Conservation (phyloP, 2,888 invertebrate genomes). For the Salpingus planirostris region DNA sequence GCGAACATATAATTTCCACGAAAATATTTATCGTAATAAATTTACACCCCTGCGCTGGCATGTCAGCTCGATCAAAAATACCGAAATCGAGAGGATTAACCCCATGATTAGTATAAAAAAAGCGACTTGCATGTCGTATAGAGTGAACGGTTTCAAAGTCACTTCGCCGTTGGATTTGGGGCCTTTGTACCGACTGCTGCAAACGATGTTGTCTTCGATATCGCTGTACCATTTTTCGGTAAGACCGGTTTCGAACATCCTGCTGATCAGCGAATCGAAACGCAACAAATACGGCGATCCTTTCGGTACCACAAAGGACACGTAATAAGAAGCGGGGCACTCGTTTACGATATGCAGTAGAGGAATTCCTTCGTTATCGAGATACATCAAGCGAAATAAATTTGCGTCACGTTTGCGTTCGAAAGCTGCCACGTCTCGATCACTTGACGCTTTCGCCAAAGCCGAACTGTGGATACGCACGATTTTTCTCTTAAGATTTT, state of each 20-base stretch:
- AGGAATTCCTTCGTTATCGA: slow-evolving; percentile 30
- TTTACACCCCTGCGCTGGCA: no score
- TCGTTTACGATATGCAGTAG: slow-evolving; percentile 42
- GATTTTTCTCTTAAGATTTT: neutral
- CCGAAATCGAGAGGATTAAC: slow-evolving; percentile 6
- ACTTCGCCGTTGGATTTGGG: neutral
- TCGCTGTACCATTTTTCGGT: slow-evolving; percentile 37
- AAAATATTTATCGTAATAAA: no score
- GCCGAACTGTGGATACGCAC: neutral
- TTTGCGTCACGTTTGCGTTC: slow-evolving; percentile 34
- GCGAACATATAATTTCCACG: no score
- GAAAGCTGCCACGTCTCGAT: slow-evolving; percentile 24
- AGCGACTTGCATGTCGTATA: slow-evolving; percentile 13
- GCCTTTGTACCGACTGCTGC: no score
- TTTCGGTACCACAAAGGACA: slow-evolving; percentile 40
- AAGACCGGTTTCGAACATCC: slow-evolving; percentile 37
- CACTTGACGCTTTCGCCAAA: neutral
- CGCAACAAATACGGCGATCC: slow-evolving; percentile 38
- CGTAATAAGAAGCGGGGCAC: slow-evolving; percentile 40
- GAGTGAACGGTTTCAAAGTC: slow-evolving; percentile 6
- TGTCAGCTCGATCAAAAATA: slow-evolving; percentile 10
- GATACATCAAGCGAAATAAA: slow-evolving; percentile 28
- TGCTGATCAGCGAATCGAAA: slow-evolving; percentile 34
- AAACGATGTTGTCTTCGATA: slow-evolving; percentile 22
- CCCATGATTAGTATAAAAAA: slow-evolving; percentile 16